A percentile compares a stretch with the other conserved stretches of the same genome.
These are phyloP conservation scores for Tetramorium simillimum DNA, from an alignment of 1,140 invertebrate species.

Conservation along the genomic window DNA sequence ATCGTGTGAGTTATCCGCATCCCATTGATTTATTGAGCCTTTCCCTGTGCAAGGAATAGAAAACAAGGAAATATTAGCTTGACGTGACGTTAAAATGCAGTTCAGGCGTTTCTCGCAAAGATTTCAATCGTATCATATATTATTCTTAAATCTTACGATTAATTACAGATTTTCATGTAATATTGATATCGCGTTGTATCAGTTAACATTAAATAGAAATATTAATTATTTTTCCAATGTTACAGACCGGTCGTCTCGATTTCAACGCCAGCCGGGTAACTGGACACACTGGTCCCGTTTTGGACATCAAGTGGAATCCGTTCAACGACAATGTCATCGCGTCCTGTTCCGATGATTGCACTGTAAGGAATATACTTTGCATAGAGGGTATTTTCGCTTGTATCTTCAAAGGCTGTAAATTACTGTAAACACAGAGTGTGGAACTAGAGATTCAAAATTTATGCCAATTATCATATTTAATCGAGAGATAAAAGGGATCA, in stretches of 20 bases:
- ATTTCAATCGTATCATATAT: background rate
- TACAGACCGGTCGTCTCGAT: conserved; percentile 90
- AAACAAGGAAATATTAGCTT: background rate
- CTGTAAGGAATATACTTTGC: conserved; percentile 86
- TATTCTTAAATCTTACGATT: background rate
- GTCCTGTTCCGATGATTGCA: conserved; percentile 97
- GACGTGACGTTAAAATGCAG: background rate
- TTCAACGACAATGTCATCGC: conserved; percentile 98
- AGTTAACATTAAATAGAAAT: background rate
- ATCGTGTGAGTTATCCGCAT: conserved; percentile 89
- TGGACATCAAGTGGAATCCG: conserved; percentile 96
- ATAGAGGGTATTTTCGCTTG: background rate
- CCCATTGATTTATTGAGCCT: conserved; percentile 48
- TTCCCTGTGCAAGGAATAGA: background rate
- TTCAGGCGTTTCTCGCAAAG: background rate
- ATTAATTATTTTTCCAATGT: conserved; percentile 8
- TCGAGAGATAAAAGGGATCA: background rate
- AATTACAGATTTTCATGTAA: background rate
- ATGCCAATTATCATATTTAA: background rate
- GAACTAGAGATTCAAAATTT: background rate
- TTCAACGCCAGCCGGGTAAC: conserved; percentile 92
- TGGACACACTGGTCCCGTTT: conserved; percentile 92
- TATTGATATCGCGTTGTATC: background rate
- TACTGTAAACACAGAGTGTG: background rate
- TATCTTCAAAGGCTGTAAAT: background rate